A percentile compares a stretch with the other conserved stretches of the same genome.
phyloP scores from a whole-genome alignment of 2,888 invertebrate genomes.

The Aethes cnicana region DNA sequence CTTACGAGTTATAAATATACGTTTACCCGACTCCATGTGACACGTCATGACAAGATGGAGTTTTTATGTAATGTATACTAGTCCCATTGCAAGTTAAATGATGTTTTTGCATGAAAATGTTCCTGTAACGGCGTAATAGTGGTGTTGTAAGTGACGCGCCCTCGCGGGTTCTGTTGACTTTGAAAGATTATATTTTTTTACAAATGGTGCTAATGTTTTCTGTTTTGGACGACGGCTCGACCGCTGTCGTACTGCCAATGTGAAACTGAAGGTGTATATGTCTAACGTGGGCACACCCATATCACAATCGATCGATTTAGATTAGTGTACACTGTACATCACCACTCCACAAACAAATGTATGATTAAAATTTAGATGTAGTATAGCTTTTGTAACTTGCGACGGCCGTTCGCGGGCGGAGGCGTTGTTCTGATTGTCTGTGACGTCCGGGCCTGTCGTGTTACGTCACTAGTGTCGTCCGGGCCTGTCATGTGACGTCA shows the following conservation, averaged over 20 bases:
- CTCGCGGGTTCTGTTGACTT: constrained; percentile 54
- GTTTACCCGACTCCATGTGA: constrained; percentile 54
- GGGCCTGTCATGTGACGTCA: too few relatives aligned
- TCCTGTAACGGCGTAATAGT: constrained; percentile 78
- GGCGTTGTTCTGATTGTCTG: too few relatives aligned
- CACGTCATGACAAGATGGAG: constrained; percentile 54
- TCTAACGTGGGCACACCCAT: constrained; percentile 40
- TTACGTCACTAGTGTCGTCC: too few relatives aligned
- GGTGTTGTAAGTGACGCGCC: constrained; percentile 56
- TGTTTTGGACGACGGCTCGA: constrained; percentile 74
- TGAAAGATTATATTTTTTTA: constrained; percentile 73
- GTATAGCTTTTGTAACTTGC: constrained; percentile 72
- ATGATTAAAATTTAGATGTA: constrained; percentile 50
- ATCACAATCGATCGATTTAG: constrained; percentile 49
- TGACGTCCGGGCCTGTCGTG: too few relatives aligned
- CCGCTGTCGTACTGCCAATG: constrained; percentile 63
- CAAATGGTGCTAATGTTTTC: constrained; percentile 80
- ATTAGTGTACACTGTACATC: constrained; percentile 35
- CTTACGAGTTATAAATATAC: constrained; percentile 53
- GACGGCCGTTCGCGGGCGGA: constrained; percentile 33
- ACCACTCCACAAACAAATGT: constrained; percentile 39
- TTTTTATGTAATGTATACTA: constrained; percentile 69
- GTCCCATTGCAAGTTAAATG: constrained; percentile 80
- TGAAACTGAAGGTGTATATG: constrained; percentile 21
- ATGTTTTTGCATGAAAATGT: constrained; percentile 73